phyloP scores from a whole-genome alignment of 2,113 vertebrate genomes.

The Cephalopterus ornatus region DNA sequence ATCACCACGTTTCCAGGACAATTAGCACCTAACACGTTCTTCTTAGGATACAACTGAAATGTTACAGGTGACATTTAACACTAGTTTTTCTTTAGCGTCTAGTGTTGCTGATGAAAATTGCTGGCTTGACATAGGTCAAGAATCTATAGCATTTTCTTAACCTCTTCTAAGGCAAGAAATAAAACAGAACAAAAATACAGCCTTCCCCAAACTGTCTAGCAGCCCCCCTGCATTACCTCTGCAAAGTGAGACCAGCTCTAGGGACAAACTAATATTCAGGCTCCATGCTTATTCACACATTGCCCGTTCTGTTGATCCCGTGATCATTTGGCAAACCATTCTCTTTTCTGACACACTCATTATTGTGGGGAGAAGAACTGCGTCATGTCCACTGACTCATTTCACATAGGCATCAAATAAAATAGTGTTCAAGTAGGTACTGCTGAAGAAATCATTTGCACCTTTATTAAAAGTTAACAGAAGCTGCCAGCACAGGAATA shows the following conservation, averaged over 20 bases:
- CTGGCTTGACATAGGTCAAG: neutral
- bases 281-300: neutral
- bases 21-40: neutral
- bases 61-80: neutral
- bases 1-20: neutral
- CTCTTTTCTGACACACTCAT: neutral
- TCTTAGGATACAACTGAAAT: neutral
- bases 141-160: neutral
- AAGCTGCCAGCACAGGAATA: neutral
- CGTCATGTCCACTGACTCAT: neutral
- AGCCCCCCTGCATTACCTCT: neutral
- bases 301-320: neutral
- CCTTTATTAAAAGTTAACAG: neutral
- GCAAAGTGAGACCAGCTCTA: neutral
- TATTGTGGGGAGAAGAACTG: neutral
- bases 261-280: neutral
- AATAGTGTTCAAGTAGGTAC: neutral
- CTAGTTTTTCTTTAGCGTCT: neutral
- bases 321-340: neutral
- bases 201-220: neutral
- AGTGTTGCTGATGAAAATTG: neutral
- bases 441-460: neutral
- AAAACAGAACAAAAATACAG: neutral
- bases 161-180: neutral
- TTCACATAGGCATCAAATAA: neutral